Evolutionary conservation across 2,113 vertebrate genomes (phyloP).

Genomic region (Aptenodytes forsteri): DNA sequence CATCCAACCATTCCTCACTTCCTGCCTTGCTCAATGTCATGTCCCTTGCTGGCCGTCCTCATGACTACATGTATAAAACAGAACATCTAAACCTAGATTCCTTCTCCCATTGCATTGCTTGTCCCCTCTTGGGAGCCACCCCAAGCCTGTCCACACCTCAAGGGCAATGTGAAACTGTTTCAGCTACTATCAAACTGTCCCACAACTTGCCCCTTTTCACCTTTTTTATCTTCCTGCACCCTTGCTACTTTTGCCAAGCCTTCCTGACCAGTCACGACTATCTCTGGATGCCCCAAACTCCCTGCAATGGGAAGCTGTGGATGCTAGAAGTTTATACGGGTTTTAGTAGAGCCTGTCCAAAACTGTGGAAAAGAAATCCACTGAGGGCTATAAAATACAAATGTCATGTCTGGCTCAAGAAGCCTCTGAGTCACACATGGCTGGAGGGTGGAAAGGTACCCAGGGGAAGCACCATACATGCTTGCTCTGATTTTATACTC

Average conservation of each 20-base stretch:
- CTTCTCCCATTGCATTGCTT: not conserved
- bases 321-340: accelerated
- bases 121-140: not conserved
- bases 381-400: not conserved
- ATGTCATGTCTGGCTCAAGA: not conserved
- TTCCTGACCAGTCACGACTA: not conserved
- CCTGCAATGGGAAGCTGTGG: not conserved
- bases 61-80: not conserved
- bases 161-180: not conserved
- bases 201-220: not conserved
- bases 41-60: not conserved
- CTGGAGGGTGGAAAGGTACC: not conserved
- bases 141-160: not conserved
- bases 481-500: not conserved
- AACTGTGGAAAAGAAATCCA: not conserved
- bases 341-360: not conserved
- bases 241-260: not conserved
- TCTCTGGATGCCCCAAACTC: not conserved
- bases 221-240: not conserved
- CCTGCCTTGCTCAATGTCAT: not conserved
- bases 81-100: not conserved
- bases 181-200: not conserved
- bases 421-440: not conserved
- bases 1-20: not conserved
- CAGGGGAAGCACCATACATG: not conserved